These are phyloP conservation scores for Papilio polyxenes DNA, from an alignment of 1,140 invertebrate genomes.

Conservation along the genomic window DNA sequence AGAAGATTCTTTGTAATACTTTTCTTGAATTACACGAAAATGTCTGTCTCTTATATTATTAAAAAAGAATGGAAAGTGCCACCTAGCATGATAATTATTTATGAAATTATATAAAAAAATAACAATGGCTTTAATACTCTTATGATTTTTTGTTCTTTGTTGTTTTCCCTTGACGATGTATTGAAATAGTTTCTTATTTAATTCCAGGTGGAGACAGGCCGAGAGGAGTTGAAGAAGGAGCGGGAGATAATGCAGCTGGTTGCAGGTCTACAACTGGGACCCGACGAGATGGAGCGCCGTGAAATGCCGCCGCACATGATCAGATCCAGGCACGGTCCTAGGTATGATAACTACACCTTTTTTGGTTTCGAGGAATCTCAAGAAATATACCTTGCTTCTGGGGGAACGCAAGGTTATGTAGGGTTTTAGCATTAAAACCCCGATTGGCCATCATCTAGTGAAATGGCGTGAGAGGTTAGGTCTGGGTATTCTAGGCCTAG, in stretches of 20 bases:
- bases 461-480: no score
- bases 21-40: not conserved
- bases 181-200: not conserved
- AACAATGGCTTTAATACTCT: no score
- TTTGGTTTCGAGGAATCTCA: no score
- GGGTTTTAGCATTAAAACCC: no score
- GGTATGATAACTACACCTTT: conserved; percentile 50
- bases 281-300: conserved; percentile 86
- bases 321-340: conserved; percentile 75
- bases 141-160: no score
- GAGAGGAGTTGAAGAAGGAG: conserved; percentile 92
- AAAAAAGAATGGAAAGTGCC: not conserved
- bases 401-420: no score
- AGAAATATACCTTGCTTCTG: no score
- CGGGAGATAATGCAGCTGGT: conserved; percentile 95
- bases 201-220: conserved; percentile 82
- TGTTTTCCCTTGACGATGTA: not conserved
- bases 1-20: no score
- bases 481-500: no score
- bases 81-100: no score
- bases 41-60: not conserved
- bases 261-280: conserved; percentile 90
- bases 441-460: no score
- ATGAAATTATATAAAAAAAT: no score
- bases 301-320: conserved; percentile 82